Conservation (phyloP, 1,140 invertebrate genomes). For the Lordiphosa collinella region DNA sequence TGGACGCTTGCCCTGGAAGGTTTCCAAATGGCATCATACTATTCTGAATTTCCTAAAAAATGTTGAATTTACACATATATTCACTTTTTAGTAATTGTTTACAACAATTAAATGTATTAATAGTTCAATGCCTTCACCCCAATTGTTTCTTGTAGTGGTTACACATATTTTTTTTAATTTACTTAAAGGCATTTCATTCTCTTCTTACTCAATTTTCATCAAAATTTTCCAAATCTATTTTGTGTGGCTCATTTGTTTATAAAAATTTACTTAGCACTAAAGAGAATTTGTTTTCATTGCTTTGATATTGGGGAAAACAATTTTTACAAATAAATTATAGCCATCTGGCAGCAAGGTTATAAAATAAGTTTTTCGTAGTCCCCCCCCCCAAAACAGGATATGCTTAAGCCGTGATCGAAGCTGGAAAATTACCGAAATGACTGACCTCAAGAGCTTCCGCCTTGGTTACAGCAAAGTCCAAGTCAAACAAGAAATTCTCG, state of each 20-base stretch:
- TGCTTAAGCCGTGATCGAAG: conserved; percentile 3
- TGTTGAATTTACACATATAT: too few species aligned
- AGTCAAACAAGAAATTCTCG: background rate
- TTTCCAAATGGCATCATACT: too few species aligned
- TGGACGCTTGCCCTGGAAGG: too few species aligned
- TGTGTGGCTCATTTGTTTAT: conserved; percentile 10
- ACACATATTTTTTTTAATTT: too few species aligned
- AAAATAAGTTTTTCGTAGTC: conserved; percentile 4
- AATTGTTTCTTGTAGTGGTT: too few species aligned
- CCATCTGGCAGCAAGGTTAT: conserved; percentile 12
- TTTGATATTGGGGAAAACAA: conserved; percentile 7
- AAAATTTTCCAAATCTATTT: conserved; percentile 27
- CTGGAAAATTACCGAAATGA: background rate
- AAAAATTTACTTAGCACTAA: background rate
- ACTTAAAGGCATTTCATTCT: too few species aligned
- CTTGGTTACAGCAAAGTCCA: conserved; percentile 5
- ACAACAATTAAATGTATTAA: too few species aligned
- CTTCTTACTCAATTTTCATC: too few species aligned
- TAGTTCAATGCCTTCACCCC: too few species aligned
- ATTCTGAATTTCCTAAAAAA: too few species aligned
- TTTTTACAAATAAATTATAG: conserved; percentile 2
- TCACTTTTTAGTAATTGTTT: too few species aligned
- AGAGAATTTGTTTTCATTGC: conserved; percentile 1
- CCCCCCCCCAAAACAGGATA: conserved; percentile 4
- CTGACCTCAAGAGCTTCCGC: conserved; percentile 8